Percentiles rank a stretch among this genome's conserved stretches.
Evolutionary conservation across 2,888 invertebrate species (phyloP).

Genomic region (Drosophila tripunctata): DNA sequence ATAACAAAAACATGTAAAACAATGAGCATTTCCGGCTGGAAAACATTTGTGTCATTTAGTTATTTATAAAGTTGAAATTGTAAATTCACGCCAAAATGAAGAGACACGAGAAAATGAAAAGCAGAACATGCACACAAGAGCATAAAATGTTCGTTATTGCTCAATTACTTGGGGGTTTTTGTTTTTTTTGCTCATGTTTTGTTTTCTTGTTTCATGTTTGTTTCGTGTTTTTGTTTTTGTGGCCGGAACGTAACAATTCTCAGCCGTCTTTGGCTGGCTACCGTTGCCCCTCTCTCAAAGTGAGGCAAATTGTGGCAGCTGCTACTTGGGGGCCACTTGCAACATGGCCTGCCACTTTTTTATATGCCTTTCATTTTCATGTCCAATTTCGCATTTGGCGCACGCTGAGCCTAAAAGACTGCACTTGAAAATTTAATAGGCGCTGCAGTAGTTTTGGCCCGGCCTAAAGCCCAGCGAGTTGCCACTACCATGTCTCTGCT

Average conservation of each 20-base stretch:
- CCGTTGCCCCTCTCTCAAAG: background rate
- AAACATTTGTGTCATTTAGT: constrained; percentile 12
- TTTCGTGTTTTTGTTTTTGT: constrained; percentile 43
- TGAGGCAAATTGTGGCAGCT: constrained; percentile 70
- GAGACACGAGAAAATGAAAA: constrained; percentile 23
- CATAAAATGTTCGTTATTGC: constrained; percentile 58
- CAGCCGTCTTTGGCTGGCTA: background rate
- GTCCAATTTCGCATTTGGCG: constrained; percentile 72
- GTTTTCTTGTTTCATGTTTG: constrained; percentile 15
- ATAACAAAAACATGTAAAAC: background rate
- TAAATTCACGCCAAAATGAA: constrained; percentile 20
- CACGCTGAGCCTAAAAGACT: constrained; percentile 73
- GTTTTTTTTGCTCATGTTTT: constrained; percentile 18
- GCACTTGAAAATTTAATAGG: constrained; percentile 77
- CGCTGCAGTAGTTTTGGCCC: constrained; percentile 53
- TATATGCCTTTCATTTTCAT: constrained; percentile 70
- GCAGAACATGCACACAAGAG: constrained; percentile 36
- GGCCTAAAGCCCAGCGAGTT: constrained; percentile 4
- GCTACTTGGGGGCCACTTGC: constrained; percentile 68
- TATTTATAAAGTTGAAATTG: constrained; percentile 30
- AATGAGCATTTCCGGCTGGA: background rate
- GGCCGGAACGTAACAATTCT: constrained; percentile 19
- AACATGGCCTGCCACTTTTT: constrained; percentile 38
- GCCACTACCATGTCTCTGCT: background rate
- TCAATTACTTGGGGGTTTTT: constrained; percentile 37